Base-by-base conservation (phyloP, 2,888 invertebrate species). In the Lissonota sp. region DNA sequence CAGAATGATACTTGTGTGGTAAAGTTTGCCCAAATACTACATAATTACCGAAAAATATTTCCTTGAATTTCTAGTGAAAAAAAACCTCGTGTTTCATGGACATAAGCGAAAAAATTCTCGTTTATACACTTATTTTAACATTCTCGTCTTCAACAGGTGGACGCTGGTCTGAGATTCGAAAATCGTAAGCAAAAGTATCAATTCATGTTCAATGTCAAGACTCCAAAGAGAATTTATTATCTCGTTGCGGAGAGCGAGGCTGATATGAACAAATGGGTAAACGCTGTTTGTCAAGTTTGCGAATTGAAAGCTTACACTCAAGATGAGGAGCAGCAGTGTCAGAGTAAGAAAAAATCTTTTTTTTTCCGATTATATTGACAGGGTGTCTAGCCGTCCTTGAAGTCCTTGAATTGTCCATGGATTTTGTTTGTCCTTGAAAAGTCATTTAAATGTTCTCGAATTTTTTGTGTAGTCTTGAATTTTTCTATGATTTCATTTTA, bases 221-320 rank as follows among this genome's bases (percentile, higher is more conserved):
- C 98, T 69, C 97, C 97, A 46, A 96, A 96, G 84, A 94, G 99
- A 86, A 97, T 96, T 44, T 99, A 98, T 92, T 98, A 98, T 92
- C 94, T 99, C 85, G 98, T 98, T 79, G 98, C 98, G 0, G 98
- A 98, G 87, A 96, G 96, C 44, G 98, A 98, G 91, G 94, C 95
- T 60, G 98, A 98, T 88, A 98, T 99, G 98, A 96, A 96, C 87
- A 96, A 96, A 91, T 99, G 99, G 99, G 98, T 99, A 7, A 96
- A 97, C 89, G 97, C 97, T 80, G 97, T 99, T 85, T 99, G 99
- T 92, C 95, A 96, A 92, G 98, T 98, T 55, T 99, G 98, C 92
- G 97, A 97, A 63, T 93, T 98, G 80, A 96, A 97, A 90, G 95
- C 97, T 1, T 95, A 95, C 6, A 95, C 95, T 8, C 95, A 95